phyloP scores from a whole-genome alignment of 37 sponge, comb jelly and placozoan genomes.

The Beroe ovata region DNA sequence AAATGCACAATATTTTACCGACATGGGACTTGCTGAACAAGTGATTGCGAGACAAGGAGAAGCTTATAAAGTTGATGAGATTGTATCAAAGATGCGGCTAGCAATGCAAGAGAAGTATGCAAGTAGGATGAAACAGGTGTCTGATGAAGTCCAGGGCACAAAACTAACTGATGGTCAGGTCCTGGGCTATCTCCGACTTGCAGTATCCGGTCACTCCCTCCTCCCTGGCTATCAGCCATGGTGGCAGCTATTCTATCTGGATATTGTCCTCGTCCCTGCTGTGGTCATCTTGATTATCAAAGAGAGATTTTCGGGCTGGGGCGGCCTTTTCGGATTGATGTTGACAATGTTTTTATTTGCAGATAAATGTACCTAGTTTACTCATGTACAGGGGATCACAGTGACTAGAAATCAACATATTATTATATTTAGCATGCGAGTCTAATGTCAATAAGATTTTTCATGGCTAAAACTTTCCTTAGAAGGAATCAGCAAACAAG shows the following conservation, averaged over 20 bases:
- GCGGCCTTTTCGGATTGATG: no score
- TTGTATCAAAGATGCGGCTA: neutral
- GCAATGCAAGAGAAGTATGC: neutral
- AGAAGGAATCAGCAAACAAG: no score
- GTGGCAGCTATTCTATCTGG: slow-evolving; percentile 24
- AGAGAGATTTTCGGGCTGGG: no score
- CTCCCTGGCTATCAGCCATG: slow-evolving; percentile 65
- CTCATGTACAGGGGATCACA: no score
- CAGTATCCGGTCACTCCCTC: neutral
- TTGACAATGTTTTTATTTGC: no score
- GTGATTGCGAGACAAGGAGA: slow-evolving; percentile 1
- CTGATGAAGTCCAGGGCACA: neutral
- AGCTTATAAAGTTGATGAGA: slow-evolving; percentile 37
- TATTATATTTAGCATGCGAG: no score
- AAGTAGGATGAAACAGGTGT: neutral
- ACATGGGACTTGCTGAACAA: slow-evolving; percentile 5
- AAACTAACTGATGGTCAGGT: slow-evolving; percentile 40
- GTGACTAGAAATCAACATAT: no score
- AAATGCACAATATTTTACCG: neutral
- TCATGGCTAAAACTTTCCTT: no score
- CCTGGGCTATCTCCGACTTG: slow-evolving; percentile 22
- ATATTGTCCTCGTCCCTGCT: neutral
- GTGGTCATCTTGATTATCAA: neutral
- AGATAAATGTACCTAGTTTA: no score
- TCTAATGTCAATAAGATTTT: no score